Base-by-base conservation (phyloP, 2,888 invertebrate species). In the Chrysolina haemoptera region DNA sequence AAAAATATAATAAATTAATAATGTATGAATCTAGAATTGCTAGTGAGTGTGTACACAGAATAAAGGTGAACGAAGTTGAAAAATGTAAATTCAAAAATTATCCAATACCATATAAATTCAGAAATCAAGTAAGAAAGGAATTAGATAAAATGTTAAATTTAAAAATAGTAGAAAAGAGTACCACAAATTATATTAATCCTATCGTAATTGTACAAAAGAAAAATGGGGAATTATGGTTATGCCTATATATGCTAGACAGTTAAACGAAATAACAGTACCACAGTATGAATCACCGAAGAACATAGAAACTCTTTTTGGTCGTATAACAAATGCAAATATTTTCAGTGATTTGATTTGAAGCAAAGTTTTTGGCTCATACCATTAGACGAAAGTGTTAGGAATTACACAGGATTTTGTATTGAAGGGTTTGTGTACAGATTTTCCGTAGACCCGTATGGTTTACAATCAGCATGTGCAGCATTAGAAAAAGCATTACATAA, bases 341-440 rank as follows among this genome's bases (percentile, higher is more conserved):
- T 77, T 76, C 53, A 14, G 65, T 46, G 70, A 67, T 41, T 75
- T 14, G 67, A 73, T 66, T 64, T 68, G 20, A 73, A 71, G 55
- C 71, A 72, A 35, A 67, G 70, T 18, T 78, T 75, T 43, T 70
- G 71, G 65, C 71, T 76, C 20, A 70, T 78, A 50, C 75, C 75
- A 0, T 55, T 78, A 20, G 46, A 66, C 16, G 50, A 67, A 40
- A 59, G 67, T 20, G 63, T 73, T 14, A 75, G 81, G 5, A 62
- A 70, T 1, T 84, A 85, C 67, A 85, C 83, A 1, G 85, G 82
- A 0, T 83, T 85, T 41, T 50, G n/a, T 14, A 22, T 72, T 27
- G 72, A 72, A 64, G 68, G 72, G 3, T 43, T 59, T 16, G 22
- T 68, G 35, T 35, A 35, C 8, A 35, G 35, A 35, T 35, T 35